Evolutionary conservation across 2,113 vertebrate species (phyloP).

Genomic region (Pollimyrus isidori): DNA sequence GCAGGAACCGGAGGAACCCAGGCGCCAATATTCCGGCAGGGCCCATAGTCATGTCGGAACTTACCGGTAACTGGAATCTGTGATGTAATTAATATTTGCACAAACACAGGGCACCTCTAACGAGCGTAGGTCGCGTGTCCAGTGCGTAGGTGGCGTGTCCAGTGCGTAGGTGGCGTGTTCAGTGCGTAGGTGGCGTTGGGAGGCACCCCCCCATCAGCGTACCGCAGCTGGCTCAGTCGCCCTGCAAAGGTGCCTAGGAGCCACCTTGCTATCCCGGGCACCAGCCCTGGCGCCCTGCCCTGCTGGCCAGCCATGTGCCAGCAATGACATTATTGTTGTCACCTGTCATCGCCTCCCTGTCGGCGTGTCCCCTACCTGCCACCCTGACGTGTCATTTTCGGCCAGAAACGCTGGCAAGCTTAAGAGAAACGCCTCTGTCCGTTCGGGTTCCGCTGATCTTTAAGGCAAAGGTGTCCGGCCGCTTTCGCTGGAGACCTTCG

Average conservation of each 20-base stretch:
- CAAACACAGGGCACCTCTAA: slow-evolving; percentile 69
- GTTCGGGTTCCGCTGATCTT: neutral
- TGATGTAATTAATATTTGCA: slow-evolving; percentile 64
- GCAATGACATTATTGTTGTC: neutral
- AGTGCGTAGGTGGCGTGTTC: slow-evolving; percentile 74
- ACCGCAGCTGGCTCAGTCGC: neutral
- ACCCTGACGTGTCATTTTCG: neutral
- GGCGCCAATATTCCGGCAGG: neutral
- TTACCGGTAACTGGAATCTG: neutral
- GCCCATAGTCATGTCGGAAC: neutral
- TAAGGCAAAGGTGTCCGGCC: neutral
- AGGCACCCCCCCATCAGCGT: slow-evolving; percentile 22
- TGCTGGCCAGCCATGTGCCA: neutral
- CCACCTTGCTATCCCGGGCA: neutral
- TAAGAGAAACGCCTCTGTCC: neutral
- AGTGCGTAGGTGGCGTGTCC: slow-evolving; percentile 62
- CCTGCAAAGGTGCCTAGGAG: neutral
- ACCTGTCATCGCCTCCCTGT: neutral
- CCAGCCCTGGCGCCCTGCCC: neutral
- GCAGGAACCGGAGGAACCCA: neutral
- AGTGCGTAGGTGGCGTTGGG: slow-evolving; percentile 65
- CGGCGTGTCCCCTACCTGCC: neutral
- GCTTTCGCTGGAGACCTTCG: slow-evolving; percentile 26
- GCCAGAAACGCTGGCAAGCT: neutral
- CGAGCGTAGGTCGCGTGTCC: slow-evolving; percentile 74